Conservation (phyloP, 2,113 vertebrate species). For the Pluvianellus socialis region DNA sequence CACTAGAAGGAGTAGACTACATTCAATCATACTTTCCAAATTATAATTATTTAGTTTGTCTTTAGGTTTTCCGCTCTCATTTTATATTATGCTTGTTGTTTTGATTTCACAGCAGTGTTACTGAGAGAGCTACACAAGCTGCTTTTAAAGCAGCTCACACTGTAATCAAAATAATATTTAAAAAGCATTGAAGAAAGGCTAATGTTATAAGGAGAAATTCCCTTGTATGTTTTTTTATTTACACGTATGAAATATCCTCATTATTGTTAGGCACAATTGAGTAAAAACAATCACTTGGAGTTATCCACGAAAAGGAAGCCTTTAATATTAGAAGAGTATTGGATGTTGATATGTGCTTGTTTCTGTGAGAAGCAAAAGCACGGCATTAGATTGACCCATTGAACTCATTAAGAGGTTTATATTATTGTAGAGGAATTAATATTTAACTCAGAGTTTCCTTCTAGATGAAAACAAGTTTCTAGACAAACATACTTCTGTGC, state of each 20-base stretch:
- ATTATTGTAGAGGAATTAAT: background rate
- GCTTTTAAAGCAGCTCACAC: constrained; percentile 46
- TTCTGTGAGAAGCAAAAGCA: constrained; percentile 60
- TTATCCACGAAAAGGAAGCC: constrained; percentile 51
- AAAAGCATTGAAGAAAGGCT: constrained; percentile 47
- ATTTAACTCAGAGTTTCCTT: constrained; percentile 50
- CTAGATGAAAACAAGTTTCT: constrained; percentile 61
- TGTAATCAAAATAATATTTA: constrained; percentile 54
- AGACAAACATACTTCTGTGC: constrained; percentile 30
- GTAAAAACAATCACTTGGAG: constrained; percentile 53
- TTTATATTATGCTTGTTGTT: constrained; percentile 46
- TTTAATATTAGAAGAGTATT: constrained; percentile 60
- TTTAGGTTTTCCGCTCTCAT: constrained; percentile 41
- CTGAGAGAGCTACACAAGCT: constrained; percentile 24
- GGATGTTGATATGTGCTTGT: constrained; percentile 29
- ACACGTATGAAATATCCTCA: background rate
- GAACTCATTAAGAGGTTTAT: constrained; percentile 7
- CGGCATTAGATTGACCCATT: background rate
- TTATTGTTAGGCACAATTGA: constrained; percentile 37
- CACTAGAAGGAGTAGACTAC: background rate
- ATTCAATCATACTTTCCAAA: constrained; percentile 33
- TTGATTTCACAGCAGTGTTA: constrained; percentile 26
- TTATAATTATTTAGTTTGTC: constrained; percentile 54
- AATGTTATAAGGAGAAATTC: constrained; percentile 22
- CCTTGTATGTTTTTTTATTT: constrained; percentile 9